Evolutionary conservation across 2,888 invertebrate genomes (phyloP).

Genomic region (Chydorus sphaericus): DNA sequence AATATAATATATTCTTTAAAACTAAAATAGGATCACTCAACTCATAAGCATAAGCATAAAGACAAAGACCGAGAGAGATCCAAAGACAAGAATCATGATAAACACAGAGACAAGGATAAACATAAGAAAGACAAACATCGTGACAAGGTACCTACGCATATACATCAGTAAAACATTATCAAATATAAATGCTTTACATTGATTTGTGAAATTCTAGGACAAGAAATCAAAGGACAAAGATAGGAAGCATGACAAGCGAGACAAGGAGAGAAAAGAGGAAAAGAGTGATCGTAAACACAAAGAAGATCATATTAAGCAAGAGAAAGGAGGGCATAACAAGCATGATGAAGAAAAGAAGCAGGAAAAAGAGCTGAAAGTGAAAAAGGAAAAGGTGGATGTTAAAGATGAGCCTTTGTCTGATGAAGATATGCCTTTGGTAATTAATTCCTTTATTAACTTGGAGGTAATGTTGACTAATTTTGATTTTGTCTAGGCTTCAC

Average conservation of each 20-base stretch:
- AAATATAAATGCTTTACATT: constrained; percentile 22
- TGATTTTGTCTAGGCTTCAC: constrained; percentile 8
- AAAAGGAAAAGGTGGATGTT: constrained; percentile 17
- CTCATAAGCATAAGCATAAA: constrained; percentile 45
- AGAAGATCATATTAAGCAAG: constrained; percentile 21
- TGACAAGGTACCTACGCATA: constrained; percentile 25
- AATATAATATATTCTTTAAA: constrained; percentile 26
- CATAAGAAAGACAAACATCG: constrained; percentile 23
- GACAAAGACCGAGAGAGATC: constrained; percentile 24
- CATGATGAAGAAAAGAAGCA: constrained; percentile 7
- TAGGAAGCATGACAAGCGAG: constrained; percentile 29
- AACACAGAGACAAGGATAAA: constrained; percentile 24
- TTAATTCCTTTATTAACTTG: neutral
- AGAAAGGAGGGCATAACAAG: constrained; percentile 16
- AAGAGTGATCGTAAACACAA: constrained; percentile 36
- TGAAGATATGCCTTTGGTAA: constrained; percentile 11
- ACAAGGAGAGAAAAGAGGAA: constrained; percentile 27
- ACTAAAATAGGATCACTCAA: constrained; percentile 30
- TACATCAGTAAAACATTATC: neutral
- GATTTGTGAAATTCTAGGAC: constrained; percentile 26
- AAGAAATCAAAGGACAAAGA: constrained; percentile 26
- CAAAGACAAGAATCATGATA: constrained; percentile 14
- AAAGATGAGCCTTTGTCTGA: neutral
- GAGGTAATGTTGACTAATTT: neutral
- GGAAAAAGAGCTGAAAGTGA: constrained; percentile 12